A percentile compares a stretch with the other conserved stretches of the same genome.
phyloP scores from a whole-genome alignment of 2,113 vertebrate genomes.

The Rhea pennata region DNA sequence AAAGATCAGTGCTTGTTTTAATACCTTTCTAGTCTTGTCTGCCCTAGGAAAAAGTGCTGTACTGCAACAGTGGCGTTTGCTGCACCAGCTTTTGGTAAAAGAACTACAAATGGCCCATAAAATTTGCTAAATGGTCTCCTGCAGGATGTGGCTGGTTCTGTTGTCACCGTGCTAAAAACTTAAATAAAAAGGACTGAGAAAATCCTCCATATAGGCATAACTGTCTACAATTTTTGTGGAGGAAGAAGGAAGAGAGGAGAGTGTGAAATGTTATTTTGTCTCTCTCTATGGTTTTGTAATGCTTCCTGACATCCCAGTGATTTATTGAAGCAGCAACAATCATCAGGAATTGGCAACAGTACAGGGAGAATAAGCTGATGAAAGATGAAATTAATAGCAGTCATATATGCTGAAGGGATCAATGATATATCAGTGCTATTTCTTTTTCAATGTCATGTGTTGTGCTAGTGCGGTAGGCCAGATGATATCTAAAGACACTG shows the following conservation, averaged over 20 bases:
- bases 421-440: slow-evolving; percentile 38
- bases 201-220: not conserved
- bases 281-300: not conserved
- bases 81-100: not conserved
- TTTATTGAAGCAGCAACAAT: slow-evolving; percentile 41
- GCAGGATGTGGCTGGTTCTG: not conserved
- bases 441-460: slow-evolving; percentile 22
- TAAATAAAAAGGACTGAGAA: not conserved
- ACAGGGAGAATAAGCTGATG: not conserved
- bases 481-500: slow-evolving; percentile 38
- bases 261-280: slow-evolving; percentile 2
- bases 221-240: not conserved
- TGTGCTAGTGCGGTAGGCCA: not conserved
- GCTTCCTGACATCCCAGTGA: slow-evolving; percentile 25
- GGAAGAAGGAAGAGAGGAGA: not conserved
- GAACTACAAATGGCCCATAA: not conserved
- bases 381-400: slow-evolving; percentile 52
- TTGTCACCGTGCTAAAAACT: not conserved
- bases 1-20: not conserved
- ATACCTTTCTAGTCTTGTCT: not conserved
- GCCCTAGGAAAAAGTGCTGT: not conserved
- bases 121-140: not conserved
- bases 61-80: not conserved
- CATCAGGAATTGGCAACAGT: slow-evolving; percentile 9
- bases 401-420: slow-evolving; percentile 16